Base-by-base conservation (phyloP, 1,140 invertebrate genomes). In the Rhagoletis zephyria region DNA sequence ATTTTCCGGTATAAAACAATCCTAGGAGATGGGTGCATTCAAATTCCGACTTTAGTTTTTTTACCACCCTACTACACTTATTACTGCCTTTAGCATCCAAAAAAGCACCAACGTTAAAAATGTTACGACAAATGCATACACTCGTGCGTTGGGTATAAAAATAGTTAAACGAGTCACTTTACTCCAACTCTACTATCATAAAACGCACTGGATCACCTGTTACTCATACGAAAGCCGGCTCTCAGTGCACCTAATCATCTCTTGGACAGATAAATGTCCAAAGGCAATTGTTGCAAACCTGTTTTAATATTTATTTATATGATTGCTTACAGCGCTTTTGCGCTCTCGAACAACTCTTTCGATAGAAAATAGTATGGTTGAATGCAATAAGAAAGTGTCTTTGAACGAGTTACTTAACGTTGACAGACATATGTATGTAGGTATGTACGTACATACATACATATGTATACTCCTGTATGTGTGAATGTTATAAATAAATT, bases 201-300 rank as follows among this genome's bases (percentile, higher is more conserved):
- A 81, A 51, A 6, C 1, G 48, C 74, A 16, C 12, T 3, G 74
- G 1, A 56, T 5, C 74, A 81, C 74, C 74, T 81, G 74, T 56
- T 81, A 81, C 74, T 56, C 74, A 81, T 81, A 16, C 74, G 7
- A 81, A 12, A 74, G 51, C 6, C 45, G 42, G 30, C 42, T 74
- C 16, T 74, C 40, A 51, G 48, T 42, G 16, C 48, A 0, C 10
- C 14, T 9, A 10, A 5, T 56, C n/a, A 30, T 56, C 45, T 51
- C 45, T 10, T 30, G 4, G 4, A 7, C n/a, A 30, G 3, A 81
- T 56, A 30, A 12, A 81, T 56, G 42, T 3, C 48, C 48, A 77
- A 45, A 42, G 14, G 14, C 48, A 51, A 56, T 77, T 56, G 70
- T 19, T 77, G 3, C 45, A 56, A 56, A 56, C 14, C 45, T 81